Evolutionary conservation across 2,797 vertebrate species (phyloP), one percentile per base, ranked within the genome.

Genomic region (Halcyon badia): DNA sequence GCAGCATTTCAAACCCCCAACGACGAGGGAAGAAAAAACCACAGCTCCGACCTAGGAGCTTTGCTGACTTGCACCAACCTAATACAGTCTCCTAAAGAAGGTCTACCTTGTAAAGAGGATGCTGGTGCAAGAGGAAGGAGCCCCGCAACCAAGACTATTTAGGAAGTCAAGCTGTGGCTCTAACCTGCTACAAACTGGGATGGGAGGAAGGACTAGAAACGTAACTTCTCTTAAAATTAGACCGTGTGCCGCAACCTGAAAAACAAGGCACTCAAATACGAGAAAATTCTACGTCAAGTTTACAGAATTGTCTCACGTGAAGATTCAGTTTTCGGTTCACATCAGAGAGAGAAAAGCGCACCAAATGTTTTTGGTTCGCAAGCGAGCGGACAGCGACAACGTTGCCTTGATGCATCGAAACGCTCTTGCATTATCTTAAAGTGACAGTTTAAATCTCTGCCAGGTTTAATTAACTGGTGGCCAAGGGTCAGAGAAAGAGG

Each of bases 31-130:
- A 30, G 37, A 64, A 64, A 71, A 3, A 6, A 4, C 15, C 56
- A 49, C 39, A 73, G 64, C 28, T 58, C n/a, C 52, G 51, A 22
- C 12, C 56, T 3, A 6, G 25, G 8, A 31, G 26, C 35, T 82
- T 56, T 13, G 31, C 10, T 5, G 21, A n/a, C 78, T 71, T 58
- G 42, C 21, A 30, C 8, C 73, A 46, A 0, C 24, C 18, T 16
- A 18, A 51, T 2, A 22, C 0, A 0, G 10, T 6, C 25, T 26
- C 39, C 22, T 12, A 3, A 3, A 1, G 1, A 66, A 66, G 15
- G 15, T 3, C 1, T 9, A 28, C 15, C 28, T 37, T 6, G 11
- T 24, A 25, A 51, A 75, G 30, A 49, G 44, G 30, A 30, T 5
- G 10, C 39, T 37, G 58, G 25, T 25, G 9, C 39, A 42, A 75